Conservation (phyloP, 2,888 invertebrate species). For the Nephrotoma flavescens region DNA sequence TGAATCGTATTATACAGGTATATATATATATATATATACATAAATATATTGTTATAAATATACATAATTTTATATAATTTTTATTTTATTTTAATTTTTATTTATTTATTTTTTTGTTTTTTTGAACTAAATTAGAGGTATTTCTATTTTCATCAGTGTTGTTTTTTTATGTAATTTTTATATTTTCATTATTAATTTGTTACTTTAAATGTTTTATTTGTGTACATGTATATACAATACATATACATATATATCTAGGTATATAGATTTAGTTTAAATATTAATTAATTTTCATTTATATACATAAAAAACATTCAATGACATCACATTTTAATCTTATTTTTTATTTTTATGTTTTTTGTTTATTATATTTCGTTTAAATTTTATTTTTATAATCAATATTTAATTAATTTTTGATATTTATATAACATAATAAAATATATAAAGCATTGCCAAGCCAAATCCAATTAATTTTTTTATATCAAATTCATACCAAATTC, state of each 20-base stretch:
- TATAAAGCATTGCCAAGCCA: no score
- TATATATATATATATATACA: background rate
- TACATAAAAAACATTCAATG: conserved; percentile 2
- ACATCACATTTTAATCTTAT: conserved; percentile 1
- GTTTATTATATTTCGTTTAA: background rate
- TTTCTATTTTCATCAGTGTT: conserved; percentile 32
- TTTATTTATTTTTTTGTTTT: conserved; percentile 9
- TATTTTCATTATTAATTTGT: background rate
- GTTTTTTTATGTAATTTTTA: conserved; percentile 7
- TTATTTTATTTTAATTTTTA: conserved; percentile 1
- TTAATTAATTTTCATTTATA: background rate
- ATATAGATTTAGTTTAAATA: background rate
- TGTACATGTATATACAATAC: background rate
- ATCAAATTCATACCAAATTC: no score
- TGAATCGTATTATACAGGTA: background rate
- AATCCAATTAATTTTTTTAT: no score
- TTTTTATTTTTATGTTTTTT: background rate
- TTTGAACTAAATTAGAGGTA: conserved; percentile 36
- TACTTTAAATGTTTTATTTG: background rate
- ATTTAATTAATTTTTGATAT: background rate
- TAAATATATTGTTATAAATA: conserved; percentile 4
- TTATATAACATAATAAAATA: no score
- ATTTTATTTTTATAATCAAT: background rate
- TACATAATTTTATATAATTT: background rate
- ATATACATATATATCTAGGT: background rate